Base-by-base conservation (phyloP, 64 coral and sea anemone genomes). In the Trachythela sp. region DNA sequence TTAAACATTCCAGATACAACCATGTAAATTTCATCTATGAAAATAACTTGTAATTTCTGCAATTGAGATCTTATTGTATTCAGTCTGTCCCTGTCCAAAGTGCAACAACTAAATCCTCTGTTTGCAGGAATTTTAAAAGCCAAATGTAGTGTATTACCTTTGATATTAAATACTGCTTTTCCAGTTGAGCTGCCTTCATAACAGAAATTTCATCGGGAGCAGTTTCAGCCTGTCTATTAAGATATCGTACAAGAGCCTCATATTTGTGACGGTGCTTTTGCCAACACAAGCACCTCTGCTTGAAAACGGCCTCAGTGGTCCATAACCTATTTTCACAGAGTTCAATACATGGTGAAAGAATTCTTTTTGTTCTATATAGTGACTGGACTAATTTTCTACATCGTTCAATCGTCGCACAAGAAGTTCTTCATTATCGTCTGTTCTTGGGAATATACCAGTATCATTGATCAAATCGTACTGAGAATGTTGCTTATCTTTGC, bases 401-500 rank as follows among this genome's bases (percentile, higher is more conserved):
- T 77, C 71, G 30, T 35, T 77, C 36, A 77, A 39, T 77, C 71
- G 24, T 39, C 26, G 29, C 71, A 35, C 31, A 36, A 77, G 9
- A 77, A 77, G 71, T 77, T 77, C 71, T 38, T 77, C 71, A 77
- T 77, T 39, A 35, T 77, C 71, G 26, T 33, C 36, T 77, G 71
- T 77, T 36, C 71, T 77, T 36, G 71, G 71, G 36, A 36, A 77
- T 77, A 77, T 77, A 77, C 71, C 71, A 33, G 36, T 77, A 77
- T 77, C 71, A 77, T 35, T 38, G 30, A 77, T 77, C 36, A 77
- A 34, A 77, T 77, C 71, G 36, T 77, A 68, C 15, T 68, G 20
- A n/a, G 20, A n/a, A 68, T 68, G 59, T 68, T 68, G 59, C 18
- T 68, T 68, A 22, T 68, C 59, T 68, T 88, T 88, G 18, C 91